Base-by-base conservation (phyloP, 2,797 vertebrate genomes). In the Crax fasciolata region DNA sequence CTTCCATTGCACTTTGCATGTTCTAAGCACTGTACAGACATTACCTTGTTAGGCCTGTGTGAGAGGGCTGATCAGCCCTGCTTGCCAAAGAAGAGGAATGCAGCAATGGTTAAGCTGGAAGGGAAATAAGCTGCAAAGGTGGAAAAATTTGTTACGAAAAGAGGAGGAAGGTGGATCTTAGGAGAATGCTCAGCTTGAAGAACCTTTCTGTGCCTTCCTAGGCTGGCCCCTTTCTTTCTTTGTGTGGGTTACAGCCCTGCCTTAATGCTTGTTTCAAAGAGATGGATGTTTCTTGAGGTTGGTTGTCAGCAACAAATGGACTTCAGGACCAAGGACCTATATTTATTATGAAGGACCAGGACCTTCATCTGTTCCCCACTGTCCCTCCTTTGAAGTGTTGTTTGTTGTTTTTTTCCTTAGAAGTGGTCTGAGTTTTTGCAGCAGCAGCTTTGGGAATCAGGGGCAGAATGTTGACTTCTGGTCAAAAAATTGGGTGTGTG, bases 1-100 rank as follows among this genome's bases (percentile, higher is more conserved):
- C 94, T 97, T 96, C 20, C 0, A 30, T 65, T 93, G 93, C 95
- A 96, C 96, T 95, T 97, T 79, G 54, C 57, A 35, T 88, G 77
- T 93, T 89, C 65, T 76, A 43, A 87, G 93, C 83, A 82, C 95
- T 91, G 73, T 79, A 84, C 57, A 68, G 93, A 79, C 57, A 8
- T 76, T 55, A 71, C 57, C 71, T 84, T 91, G 72, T 88, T 88
- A 85, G 80, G 84, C 71, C 57, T 94, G 63, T 59, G n/a, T 62
- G 65, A 52, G 76, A 58, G 32, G 32, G 49, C 43, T 58, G 25
- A 21, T 85, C 28, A 58, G 59, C 74, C 58, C 54, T 55, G 51
- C 62, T 89, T 93, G 84, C 87, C 76, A 68, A 78, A 92, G 86
- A 76, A 68, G 72, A 49, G 41, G 28, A 80, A 19, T 74, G 79